Evolutionary conservation across 2,888 invertebrate species (phyloP), one percentile per base, ranked within the genome.

Genomic region (Ellobium chinense): DNA sequence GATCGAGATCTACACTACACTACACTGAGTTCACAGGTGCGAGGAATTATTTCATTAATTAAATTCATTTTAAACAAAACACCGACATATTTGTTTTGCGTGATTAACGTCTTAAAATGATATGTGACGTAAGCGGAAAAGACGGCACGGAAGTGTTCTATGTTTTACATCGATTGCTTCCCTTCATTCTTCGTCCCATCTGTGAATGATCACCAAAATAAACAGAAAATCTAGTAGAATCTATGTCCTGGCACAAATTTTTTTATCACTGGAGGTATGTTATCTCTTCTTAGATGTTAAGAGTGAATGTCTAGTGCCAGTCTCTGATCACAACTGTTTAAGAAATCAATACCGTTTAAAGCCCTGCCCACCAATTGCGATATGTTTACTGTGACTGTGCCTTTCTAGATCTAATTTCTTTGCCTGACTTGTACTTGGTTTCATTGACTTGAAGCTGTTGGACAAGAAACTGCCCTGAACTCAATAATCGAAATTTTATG

Each of bases 121-220:
- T 1, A 24, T 69, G 69, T 69, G 69, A 69, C 54, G 69, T 69
- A 69, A 69, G 21, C 69, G 69, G 69, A 68, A 63, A 34, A 21
- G 7, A 37, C 21, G n/a, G 14, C 36, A 21, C 37, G 21, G 68
- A 34, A 68, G 54, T 46, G 46, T 29, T 46, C 31, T 31, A 39
- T 39, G 66, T 39, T 46, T 69, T 37, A 54, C 29, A 69, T 69
- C 31, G 69, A 69, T 69, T 69, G 54, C 54, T 69, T 69, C 69
- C 69, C 69, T 54, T 69, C 1, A 46, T n/a, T n/a, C n/a, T n/a
- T n/a, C n/a, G n/a, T n/a, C n/a, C n/a, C 18, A 46, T 7, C 46
- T 46, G 46, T 46, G 9, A 18, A 12, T 12, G 18, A 46, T 46
- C 46, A 46, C 9, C 18, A 18, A 46, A 12, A 18, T 46, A 18